phyloP scores from a whole-genome alignment of 2,797 vertebrate species.

The Sphenodon punctatus region DNA sequence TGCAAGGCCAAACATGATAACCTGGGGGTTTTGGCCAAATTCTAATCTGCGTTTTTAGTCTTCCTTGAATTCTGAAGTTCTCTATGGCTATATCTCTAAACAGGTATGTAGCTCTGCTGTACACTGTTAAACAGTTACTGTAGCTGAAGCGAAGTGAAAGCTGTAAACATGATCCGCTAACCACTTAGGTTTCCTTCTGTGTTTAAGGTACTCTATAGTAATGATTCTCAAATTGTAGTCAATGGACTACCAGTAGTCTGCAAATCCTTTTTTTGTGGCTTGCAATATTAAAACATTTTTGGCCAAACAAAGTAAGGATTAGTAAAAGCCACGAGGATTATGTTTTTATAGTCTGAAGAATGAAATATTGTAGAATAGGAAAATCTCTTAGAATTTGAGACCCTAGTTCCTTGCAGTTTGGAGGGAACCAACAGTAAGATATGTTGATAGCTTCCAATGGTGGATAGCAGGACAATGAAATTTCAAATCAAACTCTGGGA shows the following conservation, averaged over 20 bases:
- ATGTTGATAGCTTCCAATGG: not conserved
- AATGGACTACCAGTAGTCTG: not conserved
- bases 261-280: not conserved
- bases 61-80: not conserved
- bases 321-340: not conserved
- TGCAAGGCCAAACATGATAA: not conserved
- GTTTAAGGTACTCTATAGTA: not conserved
- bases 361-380: accelerated
- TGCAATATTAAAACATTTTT: not conserved
- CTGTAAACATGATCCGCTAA: not conserved
- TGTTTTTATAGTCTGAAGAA: accelerated
- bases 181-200: not conserved
- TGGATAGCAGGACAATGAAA: accelerated
- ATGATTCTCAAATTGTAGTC: not conserved
- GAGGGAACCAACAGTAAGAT: not conserved
- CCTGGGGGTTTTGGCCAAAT: not conserved
- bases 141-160: not conserved
- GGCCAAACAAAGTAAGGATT: not conserved
- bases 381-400: not conserved
- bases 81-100: not conserved
- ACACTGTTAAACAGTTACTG: not conserved
- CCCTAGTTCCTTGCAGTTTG: not conserved
- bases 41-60: not conserved
- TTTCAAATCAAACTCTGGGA: too few relatives aligned
- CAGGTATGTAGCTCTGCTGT: not conserved